phyloP scores from a whole-genome alignment of 2,113 vertebrate species.

The Microcebus murinus region DNA sequence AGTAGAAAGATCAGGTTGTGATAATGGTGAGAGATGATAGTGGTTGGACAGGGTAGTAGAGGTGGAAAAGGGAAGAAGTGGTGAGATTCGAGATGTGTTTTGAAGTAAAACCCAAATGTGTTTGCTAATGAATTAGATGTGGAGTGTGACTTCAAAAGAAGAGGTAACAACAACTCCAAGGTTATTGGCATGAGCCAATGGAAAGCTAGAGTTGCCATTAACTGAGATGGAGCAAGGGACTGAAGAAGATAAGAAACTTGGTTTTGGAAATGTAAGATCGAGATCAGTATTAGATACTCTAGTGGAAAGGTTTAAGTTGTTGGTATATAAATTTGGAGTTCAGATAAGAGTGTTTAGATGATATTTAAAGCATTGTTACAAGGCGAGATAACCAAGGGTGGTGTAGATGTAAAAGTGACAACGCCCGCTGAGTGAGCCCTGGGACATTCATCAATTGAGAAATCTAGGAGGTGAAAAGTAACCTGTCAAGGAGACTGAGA shows the following conservation, averaged over 20 bases:
- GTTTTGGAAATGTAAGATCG: not conserved
- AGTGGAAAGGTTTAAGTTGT: not conserved
- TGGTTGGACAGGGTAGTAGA: not conserved
- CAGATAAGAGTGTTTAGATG: not conserved
- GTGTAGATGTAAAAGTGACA: not conserved
- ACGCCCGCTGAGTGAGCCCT: not conserved
- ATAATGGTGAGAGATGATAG: not conserved
- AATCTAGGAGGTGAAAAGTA: not conserved
- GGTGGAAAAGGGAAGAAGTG: not conserved
- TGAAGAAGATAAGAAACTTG: not conserved
- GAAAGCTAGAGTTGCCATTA: not conserved
- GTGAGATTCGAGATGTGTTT: not conserved
- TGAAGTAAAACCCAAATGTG: not conserved
- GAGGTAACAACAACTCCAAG: not conserved
- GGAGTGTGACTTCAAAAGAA: not conserved
- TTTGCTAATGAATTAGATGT: not conserved
- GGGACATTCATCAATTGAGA: not conserved
- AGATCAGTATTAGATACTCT: not conserved
- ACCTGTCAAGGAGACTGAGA: not conserved
- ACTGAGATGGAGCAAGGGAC: not conserved
- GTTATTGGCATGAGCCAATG: not conserved
- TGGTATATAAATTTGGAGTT: not conserved
- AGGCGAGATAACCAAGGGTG: not conserved
- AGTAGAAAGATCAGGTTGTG: not conserved
- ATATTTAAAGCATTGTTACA: not conserved